Percentiles rank a stretch among this genome's conserved stretches.
Conservation (phyloP, 2,888 invertebrate species). For the Drosophila quinaria region DNA sequence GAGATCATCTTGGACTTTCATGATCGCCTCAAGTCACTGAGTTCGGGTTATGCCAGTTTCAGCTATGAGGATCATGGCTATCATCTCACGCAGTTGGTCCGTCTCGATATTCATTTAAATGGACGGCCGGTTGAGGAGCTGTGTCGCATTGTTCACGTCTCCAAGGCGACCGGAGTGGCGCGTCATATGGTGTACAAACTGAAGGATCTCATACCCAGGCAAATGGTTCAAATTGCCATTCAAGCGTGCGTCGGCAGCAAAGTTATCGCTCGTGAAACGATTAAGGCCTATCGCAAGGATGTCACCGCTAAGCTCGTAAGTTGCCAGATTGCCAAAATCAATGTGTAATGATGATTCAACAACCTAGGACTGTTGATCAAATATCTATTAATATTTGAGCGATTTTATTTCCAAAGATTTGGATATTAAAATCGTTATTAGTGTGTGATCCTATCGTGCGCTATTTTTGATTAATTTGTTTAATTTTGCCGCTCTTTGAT, state of each 20-base stretch:
- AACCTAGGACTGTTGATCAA: background rate
- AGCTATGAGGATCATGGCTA: conserved; percentile 97
- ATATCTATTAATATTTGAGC: no score
- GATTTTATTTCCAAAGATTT: no score
- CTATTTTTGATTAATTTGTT: no score
- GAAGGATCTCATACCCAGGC: conserved; percentile 94
- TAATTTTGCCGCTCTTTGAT: no score
- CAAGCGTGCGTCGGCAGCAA: conserved; percentile 93
- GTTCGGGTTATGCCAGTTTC: conserved; percentile 98
- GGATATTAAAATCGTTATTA: no score
- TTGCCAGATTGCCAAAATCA: conserved; percentile 14
- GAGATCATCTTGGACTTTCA: conserved; percentile 98
- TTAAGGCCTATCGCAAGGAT: conserved; percentile 96
- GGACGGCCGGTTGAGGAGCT: conserved; percentile 93
- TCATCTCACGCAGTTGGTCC: conserved; percentile 91
- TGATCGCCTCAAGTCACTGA: conserved; percentile 94
- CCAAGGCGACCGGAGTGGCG: conserved; percentile 89
- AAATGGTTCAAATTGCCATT: conserved; percentile 94
- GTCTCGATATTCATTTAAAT: conserved; percentile 91
- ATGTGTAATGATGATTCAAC: background rate
- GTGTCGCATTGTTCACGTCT: conserved; percentile 91
- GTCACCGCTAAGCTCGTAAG: conserved; percentile 96
- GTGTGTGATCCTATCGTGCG: no score
- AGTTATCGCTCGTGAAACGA: conserved; percentile 93
- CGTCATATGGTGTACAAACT: conserved; percentile 91